Evolutionary conservation across 2,888 invertebrate species (phyloP).

Genomic region (Sarcophaga carnaria): DNA sequence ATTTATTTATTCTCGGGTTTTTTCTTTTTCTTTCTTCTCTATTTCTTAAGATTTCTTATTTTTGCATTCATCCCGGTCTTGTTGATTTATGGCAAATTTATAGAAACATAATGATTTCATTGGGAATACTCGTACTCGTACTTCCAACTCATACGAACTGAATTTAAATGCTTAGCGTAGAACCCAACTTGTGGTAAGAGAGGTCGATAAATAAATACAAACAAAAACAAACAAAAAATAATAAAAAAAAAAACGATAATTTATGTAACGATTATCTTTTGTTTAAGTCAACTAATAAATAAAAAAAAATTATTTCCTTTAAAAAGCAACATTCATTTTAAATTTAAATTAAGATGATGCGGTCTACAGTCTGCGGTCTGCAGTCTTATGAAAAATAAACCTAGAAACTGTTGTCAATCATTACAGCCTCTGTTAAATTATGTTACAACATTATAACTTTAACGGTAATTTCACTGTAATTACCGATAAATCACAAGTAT

Average conservation of each 20-base stretch:
- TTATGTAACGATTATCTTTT: background rate
- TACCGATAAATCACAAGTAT: no score
- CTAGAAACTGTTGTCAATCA: no score
- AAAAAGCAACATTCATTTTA: background rate
- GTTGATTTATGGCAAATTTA: constrained; percentile 66
- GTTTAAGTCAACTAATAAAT: no score
- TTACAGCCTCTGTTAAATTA: no score
- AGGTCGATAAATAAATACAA: background rate
- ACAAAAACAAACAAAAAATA: background rate
- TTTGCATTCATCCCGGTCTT: constrained; percentile 49
- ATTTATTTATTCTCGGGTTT: constrained; percentile 31
- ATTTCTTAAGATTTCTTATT: constrained; percentile 23
- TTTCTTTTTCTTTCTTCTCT: constrained; percentile 12
- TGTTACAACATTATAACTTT: no score
- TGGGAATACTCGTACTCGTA: constrained; percentile 41
- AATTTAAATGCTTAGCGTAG: background rate
- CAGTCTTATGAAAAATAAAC: no score
- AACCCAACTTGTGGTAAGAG: background rate
- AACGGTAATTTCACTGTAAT: no score
- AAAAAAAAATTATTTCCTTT: background rate
- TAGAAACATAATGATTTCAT: constrained; percentile 65
- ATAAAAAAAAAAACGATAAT: background rate
- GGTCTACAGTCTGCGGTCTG: no score
- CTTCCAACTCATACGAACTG: background rate
- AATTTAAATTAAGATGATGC: no score